phyloP scores from a whole-genome alignment of 2,113 vertebrate genomes.

The Cottus gobio region DNA sequence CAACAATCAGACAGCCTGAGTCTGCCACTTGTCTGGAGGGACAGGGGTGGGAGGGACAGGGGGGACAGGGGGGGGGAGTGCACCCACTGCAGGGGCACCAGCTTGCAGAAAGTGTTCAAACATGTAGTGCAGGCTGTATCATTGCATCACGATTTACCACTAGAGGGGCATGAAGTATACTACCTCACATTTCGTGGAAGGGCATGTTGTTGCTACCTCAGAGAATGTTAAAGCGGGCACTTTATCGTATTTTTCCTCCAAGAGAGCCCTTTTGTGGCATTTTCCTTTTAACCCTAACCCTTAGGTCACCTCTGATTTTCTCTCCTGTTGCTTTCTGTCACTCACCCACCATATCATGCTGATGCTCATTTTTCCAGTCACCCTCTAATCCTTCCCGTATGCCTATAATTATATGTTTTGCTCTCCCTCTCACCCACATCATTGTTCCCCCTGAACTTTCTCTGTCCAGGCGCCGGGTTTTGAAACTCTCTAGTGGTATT shows the following conservation, averaged over 20 bases:
- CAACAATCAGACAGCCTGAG: background rate
- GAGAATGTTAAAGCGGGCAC: background rate
- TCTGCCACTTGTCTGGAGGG: background rate
- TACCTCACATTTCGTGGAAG: background rate
- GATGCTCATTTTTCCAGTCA: background rate
- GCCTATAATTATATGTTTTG: background rate
- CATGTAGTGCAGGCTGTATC: background rate
- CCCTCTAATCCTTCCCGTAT: background rate
- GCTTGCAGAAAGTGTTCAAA: background rate
- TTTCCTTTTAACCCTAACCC: background rate
- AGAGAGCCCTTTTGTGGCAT: background rate
- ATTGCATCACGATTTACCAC: background rate
- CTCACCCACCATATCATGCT: background rate
- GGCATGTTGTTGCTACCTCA: no score
- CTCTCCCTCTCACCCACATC: background rate
- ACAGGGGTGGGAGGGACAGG: background rate
- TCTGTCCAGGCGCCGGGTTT: slow-evolving; percentile 56
- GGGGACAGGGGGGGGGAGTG: background rate
- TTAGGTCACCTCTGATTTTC: background rate
- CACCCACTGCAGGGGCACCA: background rate
- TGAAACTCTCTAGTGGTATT: slow-evolving; percentile 70
- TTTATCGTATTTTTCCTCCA: background rate
- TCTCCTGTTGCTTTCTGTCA: background rate
- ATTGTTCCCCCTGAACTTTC: background rate
- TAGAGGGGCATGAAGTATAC: background rate